Evolutionary conservation across 2,888 invertebrate genomes (phyloP).

Genomic region (Leucoma salicis): DNA sequence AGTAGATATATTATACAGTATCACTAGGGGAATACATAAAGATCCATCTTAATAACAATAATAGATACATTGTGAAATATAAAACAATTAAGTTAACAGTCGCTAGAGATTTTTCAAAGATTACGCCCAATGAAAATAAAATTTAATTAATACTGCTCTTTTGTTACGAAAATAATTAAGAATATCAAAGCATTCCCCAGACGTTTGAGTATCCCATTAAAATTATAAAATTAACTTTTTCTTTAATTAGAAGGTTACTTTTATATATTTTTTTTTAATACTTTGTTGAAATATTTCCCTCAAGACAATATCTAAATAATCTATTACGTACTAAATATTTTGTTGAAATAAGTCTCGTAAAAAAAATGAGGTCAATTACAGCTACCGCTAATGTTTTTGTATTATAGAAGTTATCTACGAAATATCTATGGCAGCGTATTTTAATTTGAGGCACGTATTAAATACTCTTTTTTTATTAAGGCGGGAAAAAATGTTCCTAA

Average conservation of each 20-base stretch:
- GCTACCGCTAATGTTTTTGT: too few relatives aligned
- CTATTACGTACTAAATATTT: too few relatives aligned
- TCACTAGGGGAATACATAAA: too few relatives aligned
- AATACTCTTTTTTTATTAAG: too few relatives aligned
- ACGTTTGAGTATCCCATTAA: conserved; percentile 20
- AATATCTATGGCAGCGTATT: too few relatives aligned
- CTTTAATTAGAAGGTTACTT: neutral
- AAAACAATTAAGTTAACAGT: neutral
- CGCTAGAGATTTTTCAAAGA: conserved; percentile 3
- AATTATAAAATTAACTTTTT: conserved; percentile 13
- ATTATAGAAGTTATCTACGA: too few relatives aligned
- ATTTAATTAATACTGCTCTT: conserved; percentile 28
- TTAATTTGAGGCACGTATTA: too few relatives aligned
- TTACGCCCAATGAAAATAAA: conserved; percentile 19
- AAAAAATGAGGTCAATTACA: too few relatives aligned
- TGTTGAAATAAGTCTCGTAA: too few relatives aligned
- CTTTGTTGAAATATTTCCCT: neutral
- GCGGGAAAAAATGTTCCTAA: too few relatives aligned
- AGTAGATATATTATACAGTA: too few relatives aligned
- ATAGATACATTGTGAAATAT: neutral
- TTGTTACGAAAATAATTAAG: conserved; percentile 23
- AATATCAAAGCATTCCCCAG: conserved; percentile 17
- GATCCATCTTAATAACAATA: too few relatives aligned
- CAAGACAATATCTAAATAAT: neutral
- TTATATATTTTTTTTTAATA: neutral